phyloP scores from a whole-genome alignment of 2,113 vertebrate species.

The Mesembrinibis cayennensis region DNA sequence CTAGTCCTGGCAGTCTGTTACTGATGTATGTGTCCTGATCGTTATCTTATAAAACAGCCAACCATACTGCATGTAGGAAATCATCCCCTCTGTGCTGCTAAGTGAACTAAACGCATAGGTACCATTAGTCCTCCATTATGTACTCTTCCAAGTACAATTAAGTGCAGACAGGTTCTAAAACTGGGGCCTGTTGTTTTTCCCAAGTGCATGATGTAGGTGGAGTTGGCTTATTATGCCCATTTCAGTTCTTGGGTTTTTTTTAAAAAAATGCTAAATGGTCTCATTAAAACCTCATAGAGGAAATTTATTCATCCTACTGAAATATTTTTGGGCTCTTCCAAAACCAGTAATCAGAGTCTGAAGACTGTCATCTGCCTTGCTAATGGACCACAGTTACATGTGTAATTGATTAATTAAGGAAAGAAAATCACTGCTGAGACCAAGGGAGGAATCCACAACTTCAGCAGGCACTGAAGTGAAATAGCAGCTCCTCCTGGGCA shows the following conservation, averaged over 20 bases:
- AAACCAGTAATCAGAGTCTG: slow-evolving; percentile 43
- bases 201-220: slow-evolving; percentile 17
- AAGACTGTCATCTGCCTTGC: slow-evolving; percentile 57
- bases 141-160: slow-evolving; percentile 46
- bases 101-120: slow-evolving; percentile 25
- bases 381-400: slow-evolving; percentile 54
- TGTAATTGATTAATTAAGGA: slow-evolving; percentile 70
- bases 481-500: neutral
- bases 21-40: slow-evolving; percentile 10
- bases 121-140: slow-evolving; percentile 53
- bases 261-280: neutral
- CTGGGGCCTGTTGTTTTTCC: slow-evolving; percentile 47
- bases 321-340: slow-evolving; percentile 27
- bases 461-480: neutral
- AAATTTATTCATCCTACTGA: slow-evolving; percentile 36
- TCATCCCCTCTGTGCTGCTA: neutral
- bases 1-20: neutral
- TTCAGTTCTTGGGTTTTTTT: neutral
- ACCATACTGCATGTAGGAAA: neutral
- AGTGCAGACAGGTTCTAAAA: slow-evolving; percentile 42
- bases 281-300: slow-evolving; percentile 55
- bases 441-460: neutral
- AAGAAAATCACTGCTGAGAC: slow-evolving; percentile 52
- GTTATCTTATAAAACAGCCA: slow-evolving; percentile 6
- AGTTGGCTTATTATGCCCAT: slow-evolving; percentile 24